Evolutionary conservation across 2,113 vertebrate genomes (phyloP).

Genomic region (Platysteira castanea): DNA sequence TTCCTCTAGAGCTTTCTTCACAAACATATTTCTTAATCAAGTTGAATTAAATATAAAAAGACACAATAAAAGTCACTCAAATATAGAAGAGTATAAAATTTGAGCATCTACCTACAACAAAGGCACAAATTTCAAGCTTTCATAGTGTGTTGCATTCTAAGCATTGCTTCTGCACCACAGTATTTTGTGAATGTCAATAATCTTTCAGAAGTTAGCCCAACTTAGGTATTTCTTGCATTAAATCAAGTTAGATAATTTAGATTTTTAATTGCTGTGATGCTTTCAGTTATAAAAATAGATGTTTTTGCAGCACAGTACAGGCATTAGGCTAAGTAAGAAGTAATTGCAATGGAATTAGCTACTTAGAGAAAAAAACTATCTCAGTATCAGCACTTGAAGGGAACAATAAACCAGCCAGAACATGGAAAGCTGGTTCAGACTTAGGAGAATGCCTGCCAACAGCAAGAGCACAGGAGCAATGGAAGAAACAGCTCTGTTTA

Average conservation of each 20-base stretch:
- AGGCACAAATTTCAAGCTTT: neutral
- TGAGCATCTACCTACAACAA: neutral
- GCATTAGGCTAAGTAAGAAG: neutral
- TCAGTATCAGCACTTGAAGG: neutral
- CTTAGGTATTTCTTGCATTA: neutral
- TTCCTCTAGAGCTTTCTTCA: neutral
- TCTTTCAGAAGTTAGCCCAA: neutral
- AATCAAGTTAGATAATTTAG: neutral
- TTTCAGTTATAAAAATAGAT: neutral
- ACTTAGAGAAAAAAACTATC: neutral
- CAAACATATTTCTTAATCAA: neutral
- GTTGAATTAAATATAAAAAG: neutral
- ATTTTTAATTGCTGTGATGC: neutral
- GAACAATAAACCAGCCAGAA: neutral
- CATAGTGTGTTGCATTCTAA: neutral
- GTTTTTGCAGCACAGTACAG: neutral
- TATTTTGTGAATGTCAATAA: neutral
- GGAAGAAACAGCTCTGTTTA: neutral
- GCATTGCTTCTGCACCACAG: neutral
- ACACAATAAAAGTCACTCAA: neutral
- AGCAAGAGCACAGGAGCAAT: neutral
- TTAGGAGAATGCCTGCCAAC: neutral
- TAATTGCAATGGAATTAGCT: neutral
- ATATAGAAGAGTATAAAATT: neutral
- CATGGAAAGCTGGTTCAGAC: neutral